phyloP scores from a whole-genome alignment of 2,888 invertebrate genomes.

The Macaria liturata region DNA sequence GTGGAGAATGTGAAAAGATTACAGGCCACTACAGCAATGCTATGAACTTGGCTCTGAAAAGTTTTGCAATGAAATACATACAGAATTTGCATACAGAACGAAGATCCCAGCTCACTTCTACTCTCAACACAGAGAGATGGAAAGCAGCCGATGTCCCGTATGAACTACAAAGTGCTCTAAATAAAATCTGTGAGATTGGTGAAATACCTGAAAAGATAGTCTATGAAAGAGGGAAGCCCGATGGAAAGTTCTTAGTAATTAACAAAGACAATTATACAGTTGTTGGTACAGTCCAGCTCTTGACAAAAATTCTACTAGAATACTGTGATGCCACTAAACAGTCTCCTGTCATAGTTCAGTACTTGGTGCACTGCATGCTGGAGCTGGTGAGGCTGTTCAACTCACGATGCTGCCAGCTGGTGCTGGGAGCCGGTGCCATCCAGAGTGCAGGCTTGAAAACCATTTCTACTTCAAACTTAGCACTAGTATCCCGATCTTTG shows the following conservation, averaged over 20 bases:
- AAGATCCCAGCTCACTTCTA: slow-evolving; percentile 91
- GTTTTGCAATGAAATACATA: slow-evolving; percentile 95
- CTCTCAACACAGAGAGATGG: slow-evolving; percentile 97
- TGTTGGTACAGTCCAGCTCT: slow-evolving; percentile 91
- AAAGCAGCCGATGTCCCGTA: slow-evolving; percentile 95
- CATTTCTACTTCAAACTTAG: slow-evolving; percentile 97
- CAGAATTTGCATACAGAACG: slow-evolving; percentile 95
- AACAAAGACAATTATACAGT: slow-evolving; percentile 89
- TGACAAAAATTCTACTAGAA: slow-evolving; percentile 95
- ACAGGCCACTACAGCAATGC: slow-evolving; percentile 90
- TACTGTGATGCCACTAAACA: slow-evolving; percentile 93
- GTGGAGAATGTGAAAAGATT: slow-evolving; percentile 88
- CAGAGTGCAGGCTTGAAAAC: slow-evolving; percentile 96
- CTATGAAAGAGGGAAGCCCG: slow-evolving; percentile 68
- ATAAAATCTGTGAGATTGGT: slow-evolving; percentile 84
- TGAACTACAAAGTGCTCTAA: slow-evolving; percentile 94
- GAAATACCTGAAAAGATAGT: slow-evolving; percentile 67
- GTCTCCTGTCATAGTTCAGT: slow-evolving; percentile 90
- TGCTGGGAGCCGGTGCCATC: slow-evolving; percentile 98
- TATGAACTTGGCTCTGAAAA: slow-evolving; percentile 91
- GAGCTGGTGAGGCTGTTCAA: slow-evolving; percentile 95
- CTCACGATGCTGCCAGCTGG: slow-evolving; percentile 95
- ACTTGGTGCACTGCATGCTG: slow-evolving; percentile 92
- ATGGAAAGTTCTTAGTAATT: slow-evolving; percentile 84
- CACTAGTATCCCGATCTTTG: slow-evolving; percentile 91